Evolutionary conservation across 2,797 vertebrate genomes (phyloP), one percentile per base, ranked within the genome.

Genomic region (Myotis myotis): DNA sequence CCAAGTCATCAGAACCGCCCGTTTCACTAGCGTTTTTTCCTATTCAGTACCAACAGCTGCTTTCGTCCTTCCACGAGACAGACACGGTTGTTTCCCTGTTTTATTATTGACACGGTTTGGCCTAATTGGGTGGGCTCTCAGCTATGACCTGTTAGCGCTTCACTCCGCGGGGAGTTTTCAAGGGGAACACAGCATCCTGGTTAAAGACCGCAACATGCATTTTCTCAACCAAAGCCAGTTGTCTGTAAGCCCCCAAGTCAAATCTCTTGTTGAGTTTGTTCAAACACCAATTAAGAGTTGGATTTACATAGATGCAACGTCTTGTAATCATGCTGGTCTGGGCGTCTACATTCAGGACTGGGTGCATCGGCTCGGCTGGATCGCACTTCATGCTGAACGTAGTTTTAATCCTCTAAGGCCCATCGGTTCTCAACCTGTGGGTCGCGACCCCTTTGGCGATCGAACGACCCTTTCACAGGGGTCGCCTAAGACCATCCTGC

Each of bases 241-340:
- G 96, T 82, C 97, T 96, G 41, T 93, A 97, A 98, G 97, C 97
- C 96, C 97, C 68, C 81, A 57, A 98, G 98, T 97, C 97, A 98
- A 98, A 98, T 97, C 98, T 98, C 97, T 96, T 96, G 96, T 97
- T 98, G 98, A 98, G 97, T 98, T 98, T 98, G 97, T 94, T 98
- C 98, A 98, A 98, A 98, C 97, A 96, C 95, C 97, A 97, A 97
- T 97, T 97, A 97, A 97, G 97, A 97, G 97, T 96, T 97, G 97
- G 97, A 98, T 98, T 98, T 98, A 98, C 98, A 98, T 97, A 97
- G 97, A 97, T 97, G 98, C 98, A 98, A 98, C 97, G 96, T 98
- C 98, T 98, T 97, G 94, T 97, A 97, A 98, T 98, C 98, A 98
- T 97, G 97, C 94, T 96, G 95, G 97, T 96, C 97, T 97, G 97